Percentiles rank a stretch among this genome's conserved stretches.
phyloP scores from a whole-genome alignment of 2,113 vertebrate genomes.

The Helogale parvula region DNA sequence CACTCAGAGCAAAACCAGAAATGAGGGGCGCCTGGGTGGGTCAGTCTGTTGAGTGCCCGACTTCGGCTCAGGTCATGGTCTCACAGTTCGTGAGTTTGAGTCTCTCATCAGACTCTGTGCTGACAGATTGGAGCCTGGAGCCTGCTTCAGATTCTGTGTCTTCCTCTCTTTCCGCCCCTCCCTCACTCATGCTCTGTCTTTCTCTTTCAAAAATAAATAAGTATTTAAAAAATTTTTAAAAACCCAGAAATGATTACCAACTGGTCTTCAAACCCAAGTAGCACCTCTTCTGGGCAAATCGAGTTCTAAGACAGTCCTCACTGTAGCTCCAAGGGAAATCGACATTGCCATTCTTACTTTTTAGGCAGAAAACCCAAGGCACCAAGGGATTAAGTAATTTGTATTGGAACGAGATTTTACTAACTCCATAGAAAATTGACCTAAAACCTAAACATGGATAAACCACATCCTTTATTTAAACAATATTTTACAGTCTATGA shows the following conservation, averaged over 20 bases:
- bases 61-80: too few species aligned
- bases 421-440: conserved; percentile 76
- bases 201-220: too few species aligned
- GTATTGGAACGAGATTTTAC: conserved; percentile 75
- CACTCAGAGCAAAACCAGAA: neutral
- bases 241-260: neutral
- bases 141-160: too few species aligned
- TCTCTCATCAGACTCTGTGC: too few species aligned
- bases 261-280: neutral
- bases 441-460: conserved; percentile 73
- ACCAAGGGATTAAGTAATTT: conserved; percentile 75
- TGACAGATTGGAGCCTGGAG: too few species aligned
- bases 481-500: conserved; percentile 73
- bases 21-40: neutral
- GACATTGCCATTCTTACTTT: conserved; percentile 51
- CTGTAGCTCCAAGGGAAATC: neutral
- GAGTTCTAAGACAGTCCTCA: neutral
- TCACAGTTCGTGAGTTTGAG: too few species aligned
- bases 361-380: conserved; percentile 67
- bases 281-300: neutral
- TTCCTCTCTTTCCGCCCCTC: too few species aligned
- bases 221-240: too few species aligned
- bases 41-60: too few species aligned
- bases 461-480: conserved; percentile 80
- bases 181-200: too few species aligned